Evolutionary conservation across 2,888 invertebrate species (phyloP).

Genomic region (Sisyra terminalis): DNA sequence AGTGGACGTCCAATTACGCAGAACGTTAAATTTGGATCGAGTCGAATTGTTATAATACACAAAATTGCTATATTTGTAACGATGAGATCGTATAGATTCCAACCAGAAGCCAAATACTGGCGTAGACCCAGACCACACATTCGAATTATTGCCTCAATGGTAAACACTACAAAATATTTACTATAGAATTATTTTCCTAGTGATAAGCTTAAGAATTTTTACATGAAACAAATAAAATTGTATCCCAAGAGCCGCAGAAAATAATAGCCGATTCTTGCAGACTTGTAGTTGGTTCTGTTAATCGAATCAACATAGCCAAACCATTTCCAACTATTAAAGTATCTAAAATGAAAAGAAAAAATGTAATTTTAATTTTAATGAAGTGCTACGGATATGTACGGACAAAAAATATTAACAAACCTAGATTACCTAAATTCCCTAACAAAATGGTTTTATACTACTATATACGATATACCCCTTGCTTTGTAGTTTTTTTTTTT

Average conservation of each 20-base stretch:
- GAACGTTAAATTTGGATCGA: slow-evolving; percentile 49
- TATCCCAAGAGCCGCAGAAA: slow-evolving; percentile 61
- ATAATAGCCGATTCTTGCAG: slow-evolving; percentile 42
- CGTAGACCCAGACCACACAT: slow-evolving; percentile 54
- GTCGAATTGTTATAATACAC: slow-evolving; percentile 44
- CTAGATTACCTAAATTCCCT: too few species aligned
- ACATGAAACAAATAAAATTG: slow-evolving; percentile 52
- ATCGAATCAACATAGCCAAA: slow-evolving; percentile 53
- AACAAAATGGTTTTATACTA: too few species aligned
- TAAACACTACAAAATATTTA: slow-evolving; percentile 52
- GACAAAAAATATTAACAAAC: too few species aligned
- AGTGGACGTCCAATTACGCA: slow-evolving; percentile 58
- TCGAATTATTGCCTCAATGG: slow-evolving; percentile 53
- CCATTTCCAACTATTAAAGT: slow-evolving; percentile 56
- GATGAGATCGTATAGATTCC: slow-evolving; percentile 68
- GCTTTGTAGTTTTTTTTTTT: too few species aligned
- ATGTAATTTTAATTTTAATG: not conserved
- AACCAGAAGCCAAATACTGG: slow-evolving; percentile 62
- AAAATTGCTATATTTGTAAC: slow-evolving; percentile 49
- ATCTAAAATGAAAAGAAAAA: slow-evolving; percentile 32
- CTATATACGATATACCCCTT: too few species aligned
- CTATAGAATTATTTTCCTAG: not conserved
- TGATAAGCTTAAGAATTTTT: slow-evolving; percentile 21
- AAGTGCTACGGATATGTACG: not conserved
- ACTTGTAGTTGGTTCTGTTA: slow-evolving; percentile 41